These are phyloP conservation scores for Diloba caeruleocephala DNA, from an alignment of 2,888 invertebrate species.

Conservation along the genomic window DNA sequence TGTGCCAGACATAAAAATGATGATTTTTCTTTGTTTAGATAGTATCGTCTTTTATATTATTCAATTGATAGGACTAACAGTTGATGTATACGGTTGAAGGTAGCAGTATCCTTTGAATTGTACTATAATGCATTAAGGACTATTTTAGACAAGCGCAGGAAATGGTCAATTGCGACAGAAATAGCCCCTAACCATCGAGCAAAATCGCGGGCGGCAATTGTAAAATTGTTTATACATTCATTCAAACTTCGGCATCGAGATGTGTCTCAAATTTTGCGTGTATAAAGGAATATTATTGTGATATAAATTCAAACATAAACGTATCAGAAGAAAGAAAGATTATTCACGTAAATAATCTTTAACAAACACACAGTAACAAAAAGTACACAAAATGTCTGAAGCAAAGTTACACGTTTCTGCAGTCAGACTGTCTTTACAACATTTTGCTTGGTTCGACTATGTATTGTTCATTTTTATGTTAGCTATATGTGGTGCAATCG, in stretches of 20 bases:
- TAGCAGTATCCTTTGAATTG: constrained; percentile 14
- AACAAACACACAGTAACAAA: no score
- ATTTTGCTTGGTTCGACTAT: constrained; percentile 91
- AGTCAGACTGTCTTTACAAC: constrained; percentile 71
- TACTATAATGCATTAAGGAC: constrained; percentile 19
- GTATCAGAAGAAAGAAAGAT: no score
- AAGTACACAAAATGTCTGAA: constrained; percentile 60
- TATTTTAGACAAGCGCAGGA: constrained; percentile 66
- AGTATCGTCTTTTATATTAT: no score
- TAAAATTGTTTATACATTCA: constrained; percentile 69
- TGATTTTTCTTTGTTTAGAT: not conserved
- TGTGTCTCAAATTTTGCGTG: constrained; percentile 1
- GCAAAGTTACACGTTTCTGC: constrained; percentile 65
- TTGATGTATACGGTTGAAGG: not conserved
- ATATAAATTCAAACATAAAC: no score
- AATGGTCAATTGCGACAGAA: constrained; percentile 71
- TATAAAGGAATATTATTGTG: no score
- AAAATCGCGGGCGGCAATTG: constrained; percentile 77
- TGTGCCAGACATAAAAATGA: no score
- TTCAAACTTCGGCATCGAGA: constrained; percentile 44
- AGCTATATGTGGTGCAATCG: constrained; percentile 92
- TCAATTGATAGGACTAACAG: not conserved
- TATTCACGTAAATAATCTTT: no score
- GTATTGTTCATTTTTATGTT: constrained; percentile 92
- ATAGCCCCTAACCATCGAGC: constrained; percentile 67